Conservation (phyloP, 2,888 invertebrate species). For the Chloroclysta siterata region DNA sequence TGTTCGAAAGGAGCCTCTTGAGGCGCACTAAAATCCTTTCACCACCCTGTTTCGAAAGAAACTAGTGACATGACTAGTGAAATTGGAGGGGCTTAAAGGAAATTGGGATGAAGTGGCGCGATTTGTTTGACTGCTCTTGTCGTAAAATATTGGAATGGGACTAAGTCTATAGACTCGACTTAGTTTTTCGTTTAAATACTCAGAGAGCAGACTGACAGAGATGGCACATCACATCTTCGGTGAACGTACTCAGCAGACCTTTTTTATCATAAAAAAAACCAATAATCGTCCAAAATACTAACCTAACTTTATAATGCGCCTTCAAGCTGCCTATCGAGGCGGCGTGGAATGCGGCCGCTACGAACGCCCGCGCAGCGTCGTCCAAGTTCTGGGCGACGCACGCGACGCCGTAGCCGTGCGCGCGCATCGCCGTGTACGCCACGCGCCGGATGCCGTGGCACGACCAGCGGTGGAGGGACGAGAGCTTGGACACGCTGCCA, state of each 20-base stretch:
- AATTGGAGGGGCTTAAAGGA: conserved; percentile 34
- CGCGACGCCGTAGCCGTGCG: conserved; percentile 93
- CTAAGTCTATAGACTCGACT: too few species aligned
- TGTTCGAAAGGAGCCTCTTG: too few species aligned
- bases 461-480: conserved; percentile 86
- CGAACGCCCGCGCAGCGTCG: conserved; percentile 80
- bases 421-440: conserved; percentile 89
- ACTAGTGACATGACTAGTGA: too few species aligned
- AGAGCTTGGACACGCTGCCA: conserved; percentile 47
- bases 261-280: too few species aligned
- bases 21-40: too few species aligned
- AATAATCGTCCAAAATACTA: conserved; percentile 45
- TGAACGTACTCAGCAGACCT: too few species aligned
- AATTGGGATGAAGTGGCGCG: conserved; percentile 33
- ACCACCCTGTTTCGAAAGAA: too few species aligned
- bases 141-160: conserved; percentile 6
- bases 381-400: conserved; percentile 95
- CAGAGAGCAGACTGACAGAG: neutral
- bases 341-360: conserved; percentile 91
- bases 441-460: conserved; percentile 89
- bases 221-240: too few species aligned
- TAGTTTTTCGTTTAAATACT: conserved; percentile 1
- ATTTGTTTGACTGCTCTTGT: conserved; percentile 27
- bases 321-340: conserved; percentile 92
- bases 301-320: conserved; percentile 91